These are phyloP conservation scores for Cryptus armator DNA, from an alignment of 2,888 invertebrate genomes.

Conservation along the genomic window DNA sequence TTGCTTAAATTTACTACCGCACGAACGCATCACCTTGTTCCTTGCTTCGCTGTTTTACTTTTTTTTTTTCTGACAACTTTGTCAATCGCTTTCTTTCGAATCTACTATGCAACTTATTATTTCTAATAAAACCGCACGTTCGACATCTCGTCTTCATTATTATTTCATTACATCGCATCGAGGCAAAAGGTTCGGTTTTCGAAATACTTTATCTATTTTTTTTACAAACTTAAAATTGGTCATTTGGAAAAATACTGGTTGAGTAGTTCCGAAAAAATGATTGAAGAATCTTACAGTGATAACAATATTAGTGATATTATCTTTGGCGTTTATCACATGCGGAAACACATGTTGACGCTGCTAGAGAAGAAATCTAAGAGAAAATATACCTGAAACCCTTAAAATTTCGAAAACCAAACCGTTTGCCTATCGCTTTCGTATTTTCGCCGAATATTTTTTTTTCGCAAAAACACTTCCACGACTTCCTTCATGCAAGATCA, in stretches of 20 bases:
- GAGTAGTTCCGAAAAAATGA: neutral
- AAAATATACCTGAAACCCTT: neutral
- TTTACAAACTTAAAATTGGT: neutral
- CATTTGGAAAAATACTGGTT: neutral
- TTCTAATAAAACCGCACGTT: conserved; percentile 71
- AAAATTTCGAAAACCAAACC: conserved; percentile 33
- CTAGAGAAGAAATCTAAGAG: neutral
- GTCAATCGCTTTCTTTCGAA: conserved; percentile 52
- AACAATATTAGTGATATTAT: neutral
- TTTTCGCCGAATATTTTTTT: neutral
- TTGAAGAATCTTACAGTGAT: neutral
- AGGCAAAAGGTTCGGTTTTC: conserved; percentile 60
- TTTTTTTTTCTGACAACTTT: conserved; percentile 62
- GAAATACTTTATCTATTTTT: conserved; percentile 2
- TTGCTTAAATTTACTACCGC: conserved; percentile 63
- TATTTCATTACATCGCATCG: conserved; percentile 65
- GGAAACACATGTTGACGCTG: neutral
- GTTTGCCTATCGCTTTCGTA: conserved; percentile 39
- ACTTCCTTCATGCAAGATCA: conserved; percentile 36
- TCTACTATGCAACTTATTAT: conserved; percentile 67
- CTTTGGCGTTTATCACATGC: neutral
- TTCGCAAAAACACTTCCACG: conserved; percentile 35
- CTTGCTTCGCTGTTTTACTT: conserved; percentile 67
- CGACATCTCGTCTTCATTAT: conserved; percentile 66
- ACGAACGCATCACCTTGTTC: conserved; percentile 59